These are phyloP conservation scores for Bubo bubo DNA, from an alignment of 2,113 vertebrate genomes.

Conservation along the genomic window DNA sequence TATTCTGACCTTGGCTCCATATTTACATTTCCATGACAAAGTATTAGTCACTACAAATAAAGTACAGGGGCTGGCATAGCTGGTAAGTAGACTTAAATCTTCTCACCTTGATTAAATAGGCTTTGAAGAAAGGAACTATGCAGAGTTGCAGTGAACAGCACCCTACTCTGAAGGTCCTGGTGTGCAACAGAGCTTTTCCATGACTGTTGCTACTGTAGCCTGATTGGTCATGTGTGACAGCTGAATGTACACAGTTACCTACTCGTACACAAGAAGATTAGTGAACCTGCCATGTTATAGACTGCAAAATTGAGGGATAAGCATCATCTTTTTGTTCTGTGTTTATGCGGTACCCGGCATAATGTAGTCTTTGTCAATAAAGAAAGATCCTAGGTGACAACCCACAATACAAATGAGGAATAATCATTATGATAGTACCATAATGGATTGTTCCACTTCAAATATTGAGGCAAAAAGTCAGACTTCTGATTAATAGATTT, in stretches of 20 bases:
- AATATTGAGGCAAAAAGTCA: neutral
- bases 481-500: neutral
- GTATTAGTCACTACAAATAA: neutral
- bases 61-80: neutral
- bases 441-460: neutral
- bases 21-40: neutral
- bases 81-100: neutral
- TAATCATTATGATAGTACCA: neutral
- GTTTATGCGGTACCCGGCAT: neutral
- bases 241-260: neutral
- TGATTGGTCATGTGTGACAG: neutral
- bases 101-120: neutral
- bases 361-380: neutral
- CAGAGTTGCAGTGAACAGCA: neutral
- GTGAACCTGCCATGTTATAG: neutral
- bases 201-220: neutral
- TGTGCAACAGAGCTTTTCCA: neutral
- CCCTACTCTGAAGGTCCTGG: neutral
- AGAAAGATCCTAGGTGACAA: neutral
- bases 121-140: neutral
- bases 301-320: neutral
- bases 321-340: neutral
- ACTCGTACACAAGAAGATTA: accelerated
- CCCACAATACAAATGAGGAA: neutral
- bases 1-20: neutral